Base-by-base conservation (phyloP, 2,797 vertebrate genomes). In the Crotalus adamanteus region DNA sequence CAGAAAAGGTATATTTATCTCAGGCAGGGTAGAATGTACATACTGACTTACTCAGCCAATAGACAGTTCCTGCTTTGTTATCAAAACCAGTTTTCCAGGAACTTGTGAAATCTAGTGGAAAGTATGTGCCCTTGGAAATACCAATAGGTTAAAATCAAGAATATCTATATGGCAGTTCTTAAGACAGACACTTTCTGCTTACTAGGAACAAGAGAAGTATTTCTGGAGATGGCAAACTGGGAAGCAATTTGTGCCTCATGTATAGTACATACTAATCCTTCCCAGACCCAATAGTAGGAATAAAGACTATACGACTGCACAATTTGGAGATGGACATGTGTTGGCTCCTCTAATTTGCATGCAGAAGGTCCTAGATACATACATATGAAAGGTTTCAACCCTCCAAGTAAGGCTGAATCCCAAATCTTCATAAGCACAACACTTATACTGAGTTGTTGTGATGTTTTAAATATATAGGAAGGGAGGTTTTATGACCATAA, bases 1-100 rank as follows among this genome's bases (percentile, higher is more conserved):
- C 63, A 85, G 31, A 78, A 86, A 59, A 91, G 4, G 18, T 93
- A 91, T 2, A 28, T 42, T 88, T 95, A 87, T 89, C 91, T 94
- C 87, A 73, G 85, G 47, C 92, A 90, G 65, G 85, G 56, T 92
- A 92, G 65, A 86, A 89, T 91, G 85, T 89, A 51, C 47, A 92
- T 59, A 92, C 26, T 90, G 57, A 90, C 89, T 92, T 91, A 90
- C 89, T 91, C 85, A 91, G 60, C 86, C 78, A 94, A 89, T 55
- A 91, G 61, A 61, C 57, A 90, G 73, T n/a, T 93, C 61, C 89
- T 93, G 78, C 78, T 87, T 87, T 87, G 88, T 89, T 89, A 92
- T 92, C 60, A 91, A 93, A 93, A 93, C 86, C 86, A 65, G 85
- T 88, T 61, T 92, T 92, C 87, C 87, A 90, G 0, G 63, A 89